phyloP scores from a whole-genome alignment of 2,888 invertebrate genomes.

The Drosophila imparisetae region DNA sequence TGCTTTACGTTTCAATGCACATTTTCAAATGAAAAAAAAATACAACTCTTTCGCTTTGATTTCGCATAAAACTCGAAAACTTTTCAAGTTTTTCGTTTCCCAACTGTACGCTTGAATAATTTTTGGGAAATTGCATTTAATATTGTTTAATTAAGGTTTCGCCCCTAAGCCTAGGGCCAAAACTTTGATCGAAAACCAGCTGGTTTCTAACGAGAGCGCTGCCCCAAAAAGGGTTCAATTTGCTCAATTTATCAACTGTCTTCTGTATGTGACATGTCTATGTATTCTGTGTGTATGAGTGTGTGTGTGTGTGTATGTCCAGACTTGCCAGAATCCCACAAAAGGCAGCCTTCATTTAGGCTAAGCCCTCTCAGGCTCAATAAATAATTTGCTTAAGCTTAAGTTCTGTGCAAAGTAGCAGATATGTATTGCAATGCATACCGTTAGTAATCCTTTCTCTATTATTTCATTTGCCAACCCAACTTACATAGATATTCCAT shows the following conservation, averaged over 20 bases:
- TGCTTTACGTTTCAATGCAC: conserved; percentile 9
- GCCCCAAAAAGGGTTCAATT: conserved; percentile 32
- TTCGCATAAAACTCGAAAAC: conserved; percentile 7
- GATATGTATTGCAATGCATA: conserved; percentile 48
- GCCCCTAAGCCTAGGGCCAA: conserved; percentile 13
- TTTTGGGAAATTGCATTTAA: conserved; percentile 51
- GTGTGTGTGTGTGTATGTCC: conserved; percentile 12
- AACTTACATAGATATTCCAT: conserved; percentile 79
- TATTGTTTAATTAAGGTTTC: conserved; percentile 65
- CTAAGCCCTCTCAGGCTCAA: conserved; percentile 55
- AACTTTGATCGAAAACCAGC: conserved; percentile 37
- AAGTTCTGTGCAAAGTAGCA: conserved; percentile 75
- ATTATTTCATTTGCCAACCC: conserved; percentile 69
- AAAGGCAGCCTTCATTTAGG: conserved; percentile 9
- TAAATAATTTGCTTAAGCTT: conserved; percentile 77
- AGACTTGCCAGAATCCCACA: conserved; percentile 10
- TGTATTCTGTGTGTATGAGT: not conserved
- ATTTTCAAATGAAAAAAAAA: conserved; percentile 8
- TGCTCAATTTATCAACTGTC: conserved; percentile 52
- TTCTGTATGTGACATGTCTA: conserved; percentile 9
- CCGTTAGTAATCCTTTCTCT: conserved; percentile 71
- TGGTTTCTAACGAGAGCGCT: conserved; percentile 8
- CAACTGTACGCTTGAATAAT: conserved; percentile 51
- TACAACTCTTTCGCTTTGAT: conserved; percentile 23
- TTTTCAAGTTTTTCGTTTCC: conserved; percentile 3